Evolutionary conservation across 2,797 vertebrate species (phyloP).

Genomic region (Myotis planiceps): DNA sequence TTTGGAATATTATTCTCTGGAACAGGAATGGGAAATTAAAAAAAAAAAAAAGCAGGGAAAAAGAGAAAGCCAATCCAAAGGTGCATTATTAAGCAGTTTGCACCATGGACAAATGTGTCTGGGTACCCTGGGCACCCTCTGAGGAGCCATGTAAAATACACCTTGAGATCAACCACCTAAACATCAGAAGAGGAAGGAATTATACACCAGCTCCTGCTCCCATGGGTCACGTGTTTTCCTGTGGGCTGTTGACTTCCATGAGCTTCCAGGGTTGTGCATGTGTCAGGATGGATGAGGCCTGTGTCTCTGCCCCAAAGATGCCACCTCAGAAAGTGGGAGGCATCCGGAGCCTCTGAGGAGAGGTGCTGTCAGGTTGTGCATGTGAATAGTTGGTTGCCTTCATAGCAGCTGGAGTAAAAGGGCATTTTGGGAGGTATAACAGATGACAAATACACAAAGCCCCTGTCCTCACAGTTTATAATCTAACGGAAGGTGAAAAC

Average conservation of each 20-base stretch:
- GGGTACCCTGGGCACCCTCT: background rate
- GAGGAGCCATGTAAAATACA: background rate
- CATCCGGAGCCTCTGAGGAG: background rate
- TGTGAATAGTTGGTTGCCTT: background rate
- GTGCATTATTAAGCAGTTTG: background rate
- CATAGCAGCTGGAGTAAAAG: background rate
- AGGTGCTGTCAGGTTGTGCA: background rate
- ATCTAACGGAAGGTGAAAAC: background rate
- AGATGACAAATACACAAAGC: background rate
- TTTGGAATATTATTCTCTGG: background rate
- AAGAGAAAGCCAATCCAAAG: background rate
- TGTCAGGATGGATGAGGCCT: background rate
- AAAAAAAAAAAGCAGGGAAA: background rate
- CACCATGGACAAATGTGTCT: background rate
- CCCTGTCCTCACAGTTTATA: background rate
- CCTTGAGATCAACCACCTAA: background rate
- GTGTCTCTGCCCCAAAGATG: background rate
- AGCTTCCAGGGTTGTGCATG: background rate
- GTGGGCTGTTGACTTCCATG: rapidly evolving
- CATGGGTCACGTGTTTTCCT: rapidly evolving
- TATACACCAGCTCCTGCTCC: background rate
- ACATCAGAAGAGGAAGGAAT: background rate
- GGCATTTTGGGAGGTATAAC: background rate
- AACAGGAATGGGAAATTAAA: background rate
- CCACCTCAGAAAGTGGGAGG: background rate